These are phyloP conservation scores for Gadopsis bispinosus DNA, from an alignment of 2,797 vertebrate species.

Conservation along the genomic window DNA sequence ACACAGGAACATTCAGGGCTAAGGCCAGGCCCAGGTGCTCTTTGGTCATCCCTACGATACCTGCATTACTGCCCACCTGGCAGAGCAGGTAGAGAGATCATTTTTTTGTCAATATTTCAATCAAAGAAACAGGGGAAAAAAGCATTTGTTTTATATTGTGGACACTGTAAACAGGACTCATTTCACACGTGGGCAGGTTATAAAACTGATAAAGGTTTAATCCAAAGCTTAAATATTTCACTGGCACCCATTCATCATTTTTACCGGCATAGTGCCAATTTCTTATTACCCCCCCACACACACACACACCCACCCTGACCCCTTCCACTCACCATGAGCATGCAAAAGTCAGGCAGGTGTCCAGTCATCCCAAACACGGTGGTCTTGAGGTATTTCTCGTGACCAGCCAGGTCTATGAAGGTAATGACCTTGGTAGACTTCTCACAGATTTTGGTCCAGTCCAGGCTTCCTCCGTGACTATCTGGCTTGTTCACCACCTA, in stretches of 20 bases:
- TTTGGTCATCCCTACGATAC: slow-evolving; percentile 98
- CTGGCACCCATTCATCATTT: neutral
- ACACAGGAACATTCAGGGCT: slow-evolving; percentile 96
- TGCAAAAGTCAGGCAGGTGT: slow-evolving; percentile 97
- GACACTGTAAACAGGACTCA: neutral
- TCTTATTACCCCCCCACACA: neutral
- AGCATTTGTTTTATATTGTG: neutral
- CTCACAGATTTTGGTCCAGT: slow-evolving; percentile 99
- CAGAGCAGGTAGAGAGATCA: neutral
- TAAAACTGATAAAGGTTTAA: neutral
- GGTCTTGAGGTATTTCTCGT: slow-evolving; percentile 98
- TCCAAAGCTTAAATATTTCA: neutral
- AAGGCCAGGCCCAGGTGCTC: slow-evolving; percentile 96
- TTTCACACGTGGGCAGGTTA: neutral
- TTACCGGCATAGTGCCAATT: neutral
- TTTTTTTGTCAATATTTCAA: neutral
- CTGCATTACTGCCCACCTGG: slow-evolving; percentile 97
- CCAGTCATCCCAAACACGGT: slow-evolving; percentile 98
- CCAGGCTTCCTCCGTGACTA: slow-evolving; percentile 95
- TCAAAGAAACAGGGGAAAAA: neutral
- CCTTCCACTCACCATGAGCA: slow-evolving; percentile 92
- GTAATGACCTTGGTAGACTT: slow-evolving; percentile 98
- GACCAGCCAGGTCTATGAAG: slow-evolving; percentile 96
- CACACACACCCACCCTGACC: neutral
- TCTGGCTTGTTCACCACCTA: slow-evolving; percentile 96